Evolutionary conservation across 2,888 invertebrate species (phyloP), one percentile per base, ranked within the genome.

Genomic region (Cordilura impudica): DNA sequence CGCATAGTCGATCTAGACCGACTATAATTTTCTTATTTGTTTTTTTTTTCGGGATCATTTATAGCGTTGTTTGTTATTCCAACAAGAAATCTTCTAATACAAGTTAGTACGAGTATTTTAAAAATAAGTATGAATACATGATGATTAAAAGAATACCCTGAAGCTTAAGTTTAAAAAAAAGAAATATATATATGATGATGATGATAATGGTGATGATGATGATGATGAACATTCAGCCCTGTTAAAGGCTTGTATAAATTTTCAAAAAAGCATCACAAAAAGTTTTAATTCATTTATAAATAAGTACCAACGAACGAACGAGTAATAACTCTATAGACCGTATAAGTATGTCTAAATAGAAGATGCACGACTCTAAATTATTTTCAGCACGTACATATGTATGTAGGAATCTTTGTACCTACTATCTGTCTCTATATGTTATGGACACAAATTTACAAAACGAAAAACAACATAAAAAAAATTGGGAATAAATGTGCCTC

Each of bases 401-500:
- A 58, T 56, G 49, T 70, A 21, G 18, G 12, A 19, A 14, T 51
- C 23, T 23, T 7, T 12, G 35, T n/a, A 39, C n/a, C 4, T n/a
- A 39, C n/a, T 39, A 18, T 49, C 56, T 67, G 43, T 65, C 35
- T 65, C 39, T 61, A 51, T 70, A 74, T 65, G 69, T 47, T 35
- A 67, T 54, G n/a, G 58, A 61, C 61, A 43, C 16, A 66, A 45
- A 39, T 14, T 18, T 16, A 23, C n/a, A 18, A 21, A 56, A 54
- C 43, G 12, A 47, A 16, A 63, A 14, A 12, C 14, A 35, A 49
- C 12, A 8, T n/a, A n/a, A n/a, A 49, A 61, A 35, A 78, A 70
- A 74, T 43, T 71, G 67, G 79, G 75, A 77, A 81, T 70, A 73
- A 74, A 78, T 70, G 18, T 63, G 82, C 83, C 82, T 81, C 83